A percentile compares a stretch with the other conserved stretches of the same genome.
These are phyloP conservation scores for Andricus curvator DNA, from an alignment of 2,888 invertebrate species.

Conservation along the genomic window DNA sequence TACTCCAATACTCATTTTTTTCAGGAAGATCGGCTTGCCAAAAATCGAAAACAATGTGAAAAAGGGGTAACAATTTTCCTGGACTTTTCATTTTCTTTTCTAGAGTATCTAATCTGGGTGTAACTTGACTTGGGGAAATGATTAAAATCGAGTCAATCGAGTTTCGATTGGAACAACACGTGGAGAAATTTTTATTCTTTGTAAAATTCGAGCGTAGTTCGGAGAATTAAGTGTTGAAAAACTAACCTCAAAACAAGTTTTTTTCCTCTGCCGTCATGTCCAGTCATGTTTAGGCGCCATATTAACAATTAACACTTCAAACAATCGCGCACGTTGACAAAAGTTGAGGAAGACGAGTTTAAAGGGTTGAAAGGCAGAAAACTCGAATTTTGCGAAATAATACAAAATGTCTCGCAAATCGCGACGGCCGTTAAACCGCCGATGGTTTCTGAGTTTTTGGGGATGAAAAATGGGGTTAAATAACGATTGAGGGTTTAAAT, in stretches of 20 bases:
- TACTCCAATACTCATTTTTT: not conserved
- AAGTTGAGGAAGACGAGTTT: conserved; percentile 7
- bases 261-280: conserved; percentile 65
- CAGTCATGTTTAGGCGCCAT: conserved; percentile 74
- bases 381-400: not conserved
- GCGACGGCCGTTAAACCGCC: not conserved
- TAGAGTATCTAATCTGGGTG: not conserved
- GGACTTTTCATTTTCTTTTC: not conserved
- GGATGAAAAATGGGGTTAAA: not conserved
- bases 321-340: conserved; percentile 67
- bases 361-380: not conserved
- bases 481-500: not conserved
- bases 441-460: not conserved
- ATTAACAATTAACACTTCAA: conserved; percentile 66
- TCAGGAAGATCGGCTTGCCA: not conserved
- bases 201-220: not conserved
- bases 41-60: not conserved
- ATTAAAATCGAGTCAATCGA: not conserved
- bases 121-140: not conserved
- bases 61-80: not conserved
- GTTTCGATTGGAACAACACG: not conserved
- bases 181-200: not conserved
- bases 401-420: not conserved
- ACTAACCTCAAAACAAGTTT: conserved; percentile 71
- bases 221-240: conserved; percentile 40